Conservation (phyloP, 2,888 invertebrate genomes). For the Amblyjoppa proteus region DNA sequence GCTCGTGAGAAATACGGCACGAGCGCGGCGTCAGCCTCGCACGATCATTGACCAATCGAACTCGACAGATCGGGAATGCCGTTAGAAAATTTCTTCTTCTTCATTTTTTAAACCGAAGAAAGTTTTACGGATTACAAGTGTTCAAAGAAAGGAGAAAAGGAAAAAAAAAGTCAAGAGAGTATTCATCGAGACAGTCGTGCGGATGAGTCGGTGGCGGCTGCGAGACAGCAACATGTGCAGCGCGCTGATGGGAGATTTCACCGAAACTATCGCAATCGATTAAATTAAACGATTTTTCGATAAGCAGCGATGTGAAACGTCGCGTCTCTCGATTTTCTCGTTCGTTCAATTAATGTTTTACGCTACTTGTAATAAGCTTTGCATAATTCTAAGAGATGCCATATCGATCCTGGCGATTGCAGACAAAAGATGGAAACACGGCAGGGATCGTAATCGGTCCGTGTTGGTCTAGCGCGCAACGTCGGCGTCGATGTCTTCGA, state of each 20-base stretch:
- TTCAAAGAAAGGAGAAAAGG: not conserved
- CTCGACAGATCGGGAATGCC: slow-evolving; percentile 24
- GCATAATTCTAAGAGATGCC: not conserved
- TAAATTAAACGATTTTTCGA: too few species aligned
- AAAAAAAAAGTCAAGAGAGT: too few species aligned
- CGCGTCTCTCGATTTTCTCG: too few species aligned
- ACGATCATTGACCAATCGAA: slow-evolving; percentile 38
- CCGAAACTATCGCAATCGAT: too few species aligned
- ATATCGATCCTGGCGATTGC: not conserved
- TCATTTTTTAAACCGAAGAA: not conserved
- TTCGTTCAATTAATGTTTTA: too few species aligned
- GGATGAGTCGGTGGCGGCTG: too few species aligned
- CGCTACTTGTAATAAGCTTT: not conserved
- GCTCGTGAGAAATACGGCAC: slow-evolving; percentile 48
- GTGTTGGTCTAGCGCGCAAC: slow-evolving; percentile 18
- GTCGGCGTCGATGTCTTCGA: slow-evolving; percentile 36
- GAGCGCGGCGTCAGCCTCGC: slow-evolving; percentile 1
- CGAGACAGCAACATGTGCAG: too few species aligned
- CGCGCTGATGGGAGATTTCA: too few species aligned
- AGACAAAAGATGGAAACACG: slow-evolving; percentile 4
- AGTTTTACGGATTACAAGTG: not conserved
- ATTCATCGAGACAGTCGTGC: too few species aligned
- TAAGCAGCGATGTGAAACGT: too few species aligned
- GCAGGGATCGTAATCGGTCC: not conserved
- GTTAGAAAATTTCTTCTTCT: not conserved